phyloP scores from a whole-genome alignment of 1,140 invertebrate species.

The Pseudomyrmex dendroicus region DNA sequence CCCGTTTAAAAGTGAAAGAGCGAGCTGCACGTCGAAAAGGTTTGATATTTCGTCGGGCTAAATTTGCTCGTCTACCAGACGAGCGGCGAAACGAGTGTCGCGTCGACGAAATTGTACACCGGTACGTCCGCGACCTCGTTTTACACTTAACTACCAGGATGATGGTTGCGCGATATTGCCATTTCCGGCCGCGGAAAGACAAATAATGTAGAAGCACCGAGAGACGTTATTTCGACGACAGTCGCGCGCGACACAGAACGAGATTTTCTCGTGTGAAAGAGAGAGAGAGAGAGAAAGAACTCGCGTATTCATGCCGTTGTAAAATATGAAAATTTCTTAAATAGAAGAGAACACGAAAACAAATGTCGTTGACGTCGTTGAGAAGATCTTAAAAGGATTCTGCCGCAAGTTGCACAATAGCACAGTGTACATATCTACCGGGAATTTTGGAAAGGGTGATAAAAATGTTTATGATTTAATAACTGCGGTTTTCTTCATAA shows the following conservation, averaged over 20 bases:
- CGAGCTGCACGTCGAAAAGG: slow-evolving; percentile 1
- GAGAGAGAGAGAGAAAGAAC: neutral
- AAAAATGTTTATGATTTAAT: slow-evolving; percentile 11
- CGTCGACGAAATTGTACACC: slow-evolving; percentile 57
- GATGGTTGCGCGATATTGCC: slow-evolving; percentile 65
- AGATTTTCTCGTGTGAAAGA: slow-evolving; percentile 4
- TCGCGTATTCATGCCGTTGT: slow-evolving; percentile 4
- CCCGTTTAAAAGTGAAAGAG: neutral
- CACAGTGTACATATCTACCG: neutral
- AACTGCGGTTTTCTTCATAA: neutral
- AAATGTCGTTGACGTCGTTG: slow-evolving; percentile 15
- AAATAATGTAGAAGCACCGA: slow-evolving; percentile 61
- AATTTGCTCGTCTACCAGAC: slow-evolving; percentile 38
- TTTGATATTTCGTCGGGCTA: slow-evolving; percentile 41
- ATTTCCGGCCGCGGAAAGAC: slow-evolving; percentile 60
- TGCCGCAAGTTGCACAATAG: neutral
- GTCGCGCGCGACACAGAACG: neutral
- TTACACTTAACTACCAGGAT: slow-evolving; percentile 65
- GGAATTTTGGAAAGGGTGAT: neutral
- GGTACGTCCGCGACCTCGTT: slow-evolving; percentile 58
- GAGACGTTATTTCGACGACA: slow-evolving; percentile 63
- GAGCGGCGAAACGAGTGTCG: slow-evolving; percentile 45
- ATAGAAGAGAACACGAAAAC: slow-evolving; percentile 6
- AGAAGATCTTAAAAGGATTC: neutral
- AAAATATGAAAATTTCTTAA: slow-evolving; percentile 38